A percentile compares a stretch with the other conserved stretches of the same genome.
These are phyloP conservation scores for Melanocharis versteri DNA, from an alignment of 2,113 vertebrate species.

Conservation along the genomic window DNA sequence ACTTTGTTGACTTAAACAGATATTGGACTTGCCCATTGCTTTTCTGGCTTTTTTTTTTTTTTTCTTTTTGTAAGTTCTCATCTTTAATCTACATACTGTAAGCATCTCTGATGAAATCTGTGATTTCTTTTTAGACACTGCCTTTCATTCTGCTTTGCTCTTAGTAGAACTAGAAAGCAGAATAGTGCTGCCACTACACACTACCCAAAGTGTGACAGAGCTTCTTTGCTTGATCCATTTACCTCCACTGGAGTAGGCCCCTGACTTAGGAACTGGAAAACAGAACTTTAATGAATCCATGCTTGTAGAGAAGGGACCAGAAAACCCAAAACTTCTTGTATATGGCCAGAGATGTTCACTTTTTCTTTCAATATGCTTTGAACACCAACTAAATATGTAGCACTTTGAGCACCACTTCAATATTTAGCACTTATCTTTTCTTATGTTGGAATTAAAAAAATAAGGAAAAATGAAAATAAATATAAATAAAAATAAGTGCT, in stretches of 20 bases:
- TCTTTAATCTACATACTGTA: neutral
- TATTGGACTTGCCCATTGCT: neutral
- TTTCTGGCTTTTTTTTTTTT: neutral
- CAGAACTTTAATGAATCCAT: neutral
- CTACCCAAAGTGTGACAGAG: accelerated
- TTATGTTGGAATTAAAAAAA: neutral
- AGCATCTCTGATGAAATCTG: neutral
- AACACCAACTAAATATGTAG: neutral
- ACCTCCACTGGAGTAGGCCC: accelerated
- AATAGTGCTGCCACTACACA: neutral
- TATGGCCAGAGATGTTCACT: neutral
- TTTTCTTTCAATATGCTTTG: neutral
- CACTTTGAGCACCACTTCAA: neutral
- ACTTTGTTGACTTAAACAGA: neutral
- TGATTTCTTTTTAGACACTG: neutral
- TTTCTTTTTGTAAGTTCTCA: neutral
- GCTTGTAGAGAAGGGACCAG: neutral
- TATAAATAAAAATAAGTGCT: neutral
- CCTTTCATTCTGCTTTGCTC: neutral
- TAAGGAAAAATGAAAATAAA: neutral
- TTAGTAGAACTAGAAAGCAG: neutral
- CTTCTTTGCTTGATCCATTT: neutral
- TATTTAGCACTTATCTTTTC: neutral
- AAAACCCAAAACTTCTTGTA: neutral
- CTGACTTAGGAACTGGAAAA: neutral